A percentile compares a stretch with the other conserved stretches of the same genome.
These are phyloP conservation scores for Busseola fusca DNA, from an alignment of 2,888 invertebrate species.

Conservation along the genomic window DNA sequence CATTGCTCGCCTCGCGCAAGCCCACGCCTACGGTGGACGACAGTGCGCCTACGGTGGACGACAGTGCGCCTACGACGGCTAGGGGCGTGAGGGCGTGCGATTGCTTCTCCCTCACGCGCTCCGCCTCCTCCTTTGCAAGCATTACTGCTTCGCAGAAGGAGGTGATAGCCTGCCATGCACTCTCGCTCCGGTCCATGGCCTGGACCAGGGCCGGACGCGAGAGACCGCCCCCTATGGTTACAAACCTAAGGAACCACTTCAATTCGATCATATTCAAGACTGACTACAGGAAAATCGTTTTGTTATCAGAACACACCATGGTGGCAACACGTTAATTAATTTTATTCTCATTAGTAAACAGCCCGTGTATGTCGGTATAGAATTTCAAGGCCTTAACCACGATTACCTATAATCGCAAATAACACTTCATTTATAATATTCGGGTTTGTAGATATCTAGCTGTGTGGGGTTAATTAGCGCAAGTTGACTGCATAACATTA, in stretches of 20 bases:
- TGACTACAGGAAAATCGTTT: slow-evolving; percentile 19
- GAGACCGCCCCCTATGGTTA: no score
- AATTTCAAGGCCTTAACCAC: background rate
- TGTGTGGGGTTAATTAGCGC: background rate
- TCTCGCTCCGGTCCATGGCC: no score
- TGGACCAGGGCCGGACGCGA: no score
- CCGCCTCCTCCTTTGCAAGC: no score
- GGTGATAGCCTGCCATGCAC: no score
- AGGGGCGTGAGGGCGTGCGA: no score
- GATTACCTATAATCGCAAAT: background rate
- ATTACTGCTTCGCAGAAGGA: no score
- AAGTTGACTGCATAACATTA: background rate
- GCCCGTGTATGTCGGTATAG: slow-evolving; percentile 1
- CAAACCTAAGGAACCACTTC: slow-evolving; percentile 34
- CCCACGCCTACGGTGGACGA: no score
- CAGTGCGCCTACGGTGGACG: no score
- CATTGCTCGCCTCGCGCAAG: no score
- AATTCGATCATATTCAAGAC: background rate
- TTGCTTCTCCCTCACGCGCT: no score
- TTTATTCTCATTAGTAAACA: slow-evolving; percentile 8
- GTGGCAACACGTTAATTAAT: slow-evolving; percentile 42
- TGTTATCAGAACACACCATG: slow-evolving; percentile 35
- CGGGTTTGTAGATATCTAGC: background rate
- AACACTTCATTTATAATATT: background rate
- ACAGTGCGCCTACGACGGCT: no score